Evolutionary conservation across 2,113 vertebrate species (phyloP), one percentile per base, ranked within the genome.

Genomic region (Perca flavescens): DNA sequence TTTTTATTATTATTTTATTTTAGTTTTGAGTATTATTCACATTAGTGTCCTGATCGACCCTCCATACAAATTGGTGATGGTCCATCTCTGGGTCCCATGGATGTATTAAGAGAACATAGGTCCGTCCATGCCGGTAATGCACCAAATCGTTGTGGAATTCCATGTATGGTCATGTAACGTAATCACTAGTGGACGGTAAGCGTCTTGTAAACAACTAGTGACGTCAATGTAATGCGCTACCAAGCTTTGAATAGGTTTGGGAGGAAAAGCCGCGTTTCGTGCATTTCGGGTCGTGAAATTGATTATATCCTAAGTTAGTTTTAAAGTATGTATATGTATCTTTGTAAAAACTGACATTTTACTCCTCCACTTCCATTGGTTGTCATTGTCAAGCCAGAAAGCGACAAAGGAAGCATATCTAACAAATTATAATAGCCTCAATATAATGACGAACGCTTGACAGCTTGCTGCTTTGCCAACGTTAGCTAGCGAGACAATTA

Each of bases 121-220:
- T 43, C 40, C 36, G 31, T 31, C 31, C 34, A 5, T 34, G 34
- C 34, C 21, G 21, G 54, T 25, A 57, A 25, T 25, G 54, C 54
- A 5, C 53, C 53, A 54, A 12, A 5, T 11, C 21, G 53, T 22
- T 54, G 53, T 54, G 9, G 40, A 2, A 40, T 43, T 43, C 40
- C 40, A 43, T 43, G 2, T 43, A 43, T 43, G 40, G 40, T 43
- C 40, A 43, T 43, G 1, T 0, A 5, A 77, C 89, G 87, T 85
- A 70, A 86, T 89, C 82, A 77, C 13, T 1, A 14, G 12, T 72
- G 28, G 89, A 86, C 85, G 0, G 8, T 1, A 5, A 31, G 22
- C 21, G 0, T 2, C 43, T 49, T 2, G 74, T 81, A 69, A 87
- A 80, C 57, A 87, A 68, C 50, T 0, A 16, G 3, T 70, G 67